phyloP scores from a whole-genome alignment of 2,113 vertebrate species.

The Nannobrachium achirus region DNA sequence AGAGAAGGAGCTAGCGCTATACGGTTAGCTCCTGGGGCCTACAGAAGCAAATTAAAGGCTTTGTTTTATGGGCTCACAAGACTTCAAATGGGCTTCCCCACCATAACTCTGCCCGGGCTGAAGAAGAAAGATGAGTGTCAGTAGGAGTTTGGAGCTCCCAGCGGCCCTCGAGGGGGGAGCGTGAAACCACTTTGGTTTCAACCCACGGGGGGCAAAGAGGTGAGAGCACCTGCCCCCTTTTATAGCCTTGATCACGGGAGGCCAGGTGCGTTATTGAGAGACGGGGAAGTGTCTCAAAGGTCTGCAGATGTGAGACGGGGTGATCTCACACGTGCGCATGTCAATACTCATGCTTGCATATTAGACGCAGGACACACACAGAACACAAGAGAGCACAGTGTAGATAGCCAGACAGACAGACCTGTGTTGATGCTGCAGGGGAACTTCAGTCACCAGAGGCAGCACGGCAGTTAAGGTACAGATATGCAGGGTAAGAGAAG shows the following conservation, averaged over 20 bases:
- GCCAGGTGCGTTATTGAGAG: slow-evolving; percentile 59
- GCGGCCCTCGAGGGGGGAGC: slow-evolving; percentile 31
- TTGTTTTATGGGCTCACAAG: slow-evolving; percentile 62
- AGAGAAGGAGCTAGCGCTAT: slow-evolving; percentile 33
- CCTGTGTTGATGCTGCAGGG: too few relatives aligned
- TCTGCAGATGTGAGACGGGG: slow-evolving; percentile 54
- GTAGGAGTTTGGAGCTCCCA: slow-evolving; percentile 32
- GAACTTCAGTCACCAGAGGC: too few relatives aligned
- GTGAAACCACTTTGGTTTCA: slow-evolving; percentile 53
- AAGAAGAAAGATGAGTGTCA: slow-evolving; percentile 38
- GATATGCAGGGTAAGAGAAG: too few relatives aligned
- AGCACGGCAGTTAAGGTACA: too few relatives aligned
- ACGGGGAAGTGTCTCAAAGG: slow-evolving; percentile 41
- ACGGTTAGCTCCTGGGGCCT: slow-evolving; percentile 51
- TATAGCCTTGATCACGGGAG: slow-evolving; percentile 55
- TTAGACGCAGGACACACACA: neutral
- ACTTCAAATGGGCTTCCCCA: slow-evolving; percentile 60
- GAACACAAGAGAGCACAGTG: neutral
- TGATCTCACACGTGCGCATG: slow-evolving; percentile 37
- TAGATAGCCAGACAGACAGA: neutral
- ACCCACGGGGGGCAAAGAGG: slow-evolving; percentile 31
- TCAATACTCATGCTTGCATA: slow-evolving; percentile 22
- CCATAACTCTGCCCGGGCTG: slow-evolving; percentile 21
- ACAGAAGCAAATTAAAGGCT: slow-evolving; percentile 64
- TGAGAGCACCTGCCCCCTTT: slow-evolving; percentile 58